These are phyloP conservation scores for Drosophila miranda DNA, from an alignment of 1,140 invertebrate genomes.

Conservation along the genomic window DNA sequence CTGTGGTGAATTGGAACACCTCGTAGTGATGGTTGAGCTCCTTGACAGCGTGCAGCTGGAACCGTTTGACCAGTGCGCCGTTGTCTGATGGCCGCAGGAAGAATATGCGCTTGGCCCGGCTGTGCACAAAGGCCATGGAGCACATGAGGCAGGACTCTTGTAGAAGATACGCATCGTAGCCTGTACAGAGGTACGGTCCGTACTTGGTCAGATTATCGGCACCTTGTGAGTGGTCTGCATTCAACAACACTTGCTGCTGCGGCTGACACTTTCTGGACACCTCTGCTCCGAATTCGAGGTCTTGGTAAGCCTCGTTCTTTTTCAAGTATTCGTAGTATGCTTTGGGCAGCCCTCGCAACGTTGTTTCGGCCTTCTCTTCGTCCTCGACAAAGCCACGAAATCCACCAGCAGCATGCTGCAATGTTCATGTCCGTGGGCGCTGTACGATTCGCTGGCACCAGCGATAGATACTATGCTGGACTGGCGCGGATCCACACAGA, in stretches of 20 bases:
- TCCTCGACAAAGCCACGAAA: slow-evolving; percentile 85
- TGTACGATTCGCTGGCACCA: slow-evolving; percentile 83
- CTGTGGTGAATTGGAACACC: slow-evolving; percentile 84
- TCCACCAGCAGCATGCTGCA: slow-evolving; percentile 93
- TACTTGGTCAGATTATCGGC: slow-evolving; percentile 81
- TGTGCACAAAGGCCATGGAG: slow-evolving; percentile 96
- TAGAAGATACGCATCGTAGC: slow-evolving; percentile 92
- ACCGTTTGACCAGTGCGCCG: slow-evolving; percentile 88
- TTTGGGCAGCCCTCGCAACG: slow-evolving; percentile 54
- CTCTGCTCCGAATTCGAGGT: slow-evolving; percentile 67
- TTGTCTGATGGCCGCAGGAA: slow-evolving; percentile 85
- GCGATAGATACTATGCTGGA: slow-evolving; percentile 87
- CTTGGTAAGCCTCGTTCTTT: slow-evolving; percentile 18
- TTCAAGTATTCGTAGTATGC: slow-evolving; percentile 56
- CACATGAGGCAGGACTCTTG: slow-evolving; percentile 97
- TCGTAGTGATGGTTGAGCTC: slow-evolving; percentile 96
- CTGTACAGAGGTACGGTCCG: slow-evolving; percentile 93
- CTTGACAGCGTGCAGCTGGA: slow-evolving; percentile 89
- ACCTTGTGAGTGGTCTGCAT: slow-evolving; percentile 11
- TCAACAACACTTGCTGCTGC: neutral
- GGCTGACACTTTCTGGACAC: slow-evolving; percentile 33
- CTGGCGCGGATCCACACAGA: slow-evolving; percentile 87
- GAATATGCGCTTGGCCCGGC: slow-evolving; percentile 91
- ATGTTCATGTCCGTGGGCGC: slow-evolving; percentile 94
- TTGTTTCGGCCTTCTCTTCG: slow-evolving; percentile 7